Evolutionary conservation across 1,140 invertebrate genomes (phyloP).

Genomic region (Aphelenchoides avenae): DNA sequence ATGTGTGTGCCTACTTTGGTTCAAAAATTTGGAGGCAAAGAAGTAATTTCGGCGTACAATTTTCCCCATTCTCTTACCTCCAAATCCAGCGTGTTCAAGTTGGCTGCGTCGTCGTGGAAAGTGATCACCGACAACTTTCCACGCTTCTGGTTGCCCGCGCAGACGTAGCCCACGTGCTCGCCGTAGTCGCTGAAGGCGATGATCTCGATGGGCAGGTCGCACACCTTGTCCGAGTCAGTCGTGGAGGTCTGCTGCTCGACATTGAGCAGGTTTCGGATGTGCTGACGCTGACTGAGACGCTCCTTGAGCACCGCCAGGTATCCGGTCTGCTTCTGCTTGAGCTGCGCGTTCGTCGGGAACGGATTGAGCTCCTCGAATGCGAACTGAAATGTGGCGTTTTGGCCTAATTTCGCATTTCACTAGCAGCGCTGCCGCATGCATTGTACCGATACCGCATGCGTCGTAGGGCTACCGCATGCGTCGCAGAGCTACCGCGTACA

Average conservation of each 20-base stretch:
- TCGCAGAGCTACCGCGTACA: too few species aligned
- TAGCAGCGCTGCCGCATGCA: too few species aligned
- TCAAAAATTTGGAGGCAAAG: too few species aligned
- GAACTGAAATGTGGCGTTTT: conserved; percentile 60
- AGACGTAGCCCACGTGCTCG: conserved; percentile 56
- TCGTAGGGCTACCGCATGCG: too few species aligned
- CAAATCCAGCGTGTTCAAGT: conserved; percentile 61
- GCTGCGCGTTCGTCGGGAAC: conserved; percentile 62
- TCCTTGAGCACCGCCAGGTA: conserved; percentile 63
- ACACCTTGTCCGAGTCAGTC: conserved; percentile 38
- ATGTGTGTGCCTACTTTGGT: too few species aligned
- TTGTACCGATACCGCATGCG: too few species aligned
- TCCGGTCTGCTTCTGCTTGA: conserved; percentile 61
- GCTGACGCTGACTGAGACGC: conserved; percentile 60
- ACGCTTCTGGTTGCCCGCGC: conserved; percentile 62
- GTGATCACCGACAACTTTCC: conserved; percentile 59
- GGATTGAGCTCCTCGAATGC: conserved; percentile 64
- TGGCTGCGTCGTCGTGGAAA: conserved; percentile 57
- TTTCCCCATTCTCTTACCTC: conserved; percentile 55
- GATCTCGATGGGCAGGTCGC: conserved; percentile 50
- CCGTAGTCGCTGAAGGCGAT: conserved; percentile 44
- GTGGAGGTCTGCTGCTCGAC: conserved; percentile 3
- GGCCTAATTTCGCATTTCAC: too few species aligned
- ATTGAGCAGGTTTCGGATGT: conserved; percentile 53
- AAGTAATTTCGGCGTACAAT: conserved; percentile 2